Conservation (phyloP, 2,797 vertebrate species). For the Huso huso region DNA sequence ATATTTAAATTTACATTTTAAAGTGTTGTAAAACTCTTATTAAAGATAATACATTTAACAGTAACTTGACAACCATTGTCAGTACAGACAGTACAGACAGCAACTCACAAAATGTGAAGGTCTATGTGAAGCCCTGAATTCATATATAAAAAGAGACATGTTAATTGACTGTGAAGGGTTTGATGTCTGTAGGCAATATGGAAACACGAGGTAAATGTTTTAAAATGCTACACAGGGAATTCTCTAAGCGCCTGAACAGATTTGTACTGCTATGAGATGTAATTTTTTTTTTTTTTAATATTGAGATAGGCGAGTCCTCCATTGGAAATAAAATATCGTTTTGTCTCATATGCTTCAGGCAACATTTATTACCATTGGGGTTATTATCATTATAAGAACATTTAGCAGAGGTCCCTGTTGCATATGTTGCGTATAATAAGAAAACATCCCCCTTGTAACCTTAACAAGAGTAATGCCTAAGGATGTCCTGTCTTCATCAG, state of each 20-base stretch:
- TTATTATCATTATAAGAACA: constrained; percentile 61
- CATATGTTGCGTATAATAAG: constrained; percentile 57
- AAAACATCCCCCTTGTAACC: constrained; percentile 74
- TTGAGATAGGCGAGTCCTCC: constrained; percentile 24
- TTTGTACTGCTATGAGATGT: constrained; percentile 31
- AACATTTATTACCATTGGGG: constrained; percentile 62
- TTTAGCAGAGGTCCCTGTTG: constrained; percentile 63
- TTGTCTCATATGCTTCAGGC: constrained; percentile 53
- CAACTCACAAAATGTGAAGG: too few species aligned
- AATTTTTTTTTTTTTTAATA: constrained; percentile 28
- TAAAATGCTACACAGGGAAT: constrained; percentile 27
- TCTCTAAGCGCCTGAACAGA: constrained; percentile 21
- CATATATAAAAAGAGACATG: constrained; percentile 51
- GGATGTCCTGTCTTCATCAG: constrained; percentile 49
- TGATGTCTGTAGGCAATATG: constrained; percentile 46
- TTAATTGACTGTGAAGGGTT: constrained; percentile 40
- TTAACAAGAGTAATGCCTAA: constrained; percentile 67
- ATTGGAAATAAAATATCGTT: constrained; percentile 33
- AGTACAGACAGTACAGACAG: too few species aligned
- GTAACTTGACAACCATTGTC: too few species aligned
- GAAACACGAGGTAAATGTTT: constrained; percentile 34
- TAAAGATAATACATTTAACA: too few species aligned
- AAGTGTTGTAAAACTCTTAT: too few species aligned
- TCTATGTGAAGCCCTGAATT: constrained; percentile 40
- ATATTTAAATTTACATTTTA: too few species aligned